Percentiles rank a stretch among this genome's conserved stretches.
Conservation (phyloP, 2,797 vertebrate species). For the Sebastes minor region DNA sequence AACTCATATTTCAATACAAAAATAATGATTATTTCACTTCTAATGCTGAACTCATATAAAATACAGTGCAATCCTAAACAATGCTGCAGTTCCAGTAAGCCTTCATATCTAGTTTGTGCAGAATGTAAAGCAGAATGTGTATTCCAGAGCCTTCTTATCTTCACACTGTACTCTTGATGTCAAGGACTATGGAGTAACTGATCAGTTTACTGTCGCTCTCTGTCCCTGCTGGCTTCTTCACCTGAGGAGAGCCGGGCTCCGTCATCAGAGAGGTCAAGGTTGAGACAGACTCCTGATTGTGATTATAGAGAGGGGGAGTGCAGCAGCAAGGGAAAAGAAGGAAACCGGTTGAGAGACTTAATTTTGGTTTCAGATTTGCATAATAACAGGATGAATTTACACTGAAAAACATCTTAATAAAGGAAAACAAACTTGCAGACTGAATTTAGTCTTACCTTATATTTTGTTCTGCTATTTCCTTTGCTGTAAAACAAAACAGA, state of each 20-base stretch:
- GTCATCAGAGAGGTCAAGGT: slow-evolving; percentile 72
- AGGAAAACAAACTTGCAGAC: not conserved
- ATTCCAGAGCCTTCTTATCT: not conserved
- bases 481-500: slow-evolving; percentile 62
- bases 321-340: not conserved
- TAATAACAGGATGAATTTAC: not conserved
- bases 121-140: slow-evolving; percentile 3
- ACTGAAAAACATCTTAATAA: not conserved
- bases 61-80: not conserved
- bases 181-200: slow-evolving; percentile 80
- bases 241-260: slow-evolving; percentile 68
- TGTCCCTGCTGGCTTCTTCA: slow-evolving; percentile 40
- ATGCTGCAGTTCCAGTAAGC: slow-evolving; percentile 12
- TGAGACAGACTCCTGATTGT: slow-evolving; percentile 68
- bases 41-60: slow-evolving; percentile 14
- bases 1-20: not conserved
- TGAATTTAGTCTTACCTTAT: slow-evolving; percentile 55
- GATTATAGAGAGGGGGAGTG: not conserved
- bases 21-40: not conserved
- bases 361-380: not conserved
- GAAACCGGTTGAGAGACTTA: not conserved
- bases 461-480: slow-evolving; percentile 1
- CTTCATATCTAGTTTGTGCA: not conserved
- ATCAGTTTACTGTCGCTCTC: slow-evolving; percentile 38
- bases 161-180: slow-evolving; percentile 79